phyloP scores from a whole-genome alignment of 2,888 invertebrate genomes.

The Lepidonotus clava region DNA sequence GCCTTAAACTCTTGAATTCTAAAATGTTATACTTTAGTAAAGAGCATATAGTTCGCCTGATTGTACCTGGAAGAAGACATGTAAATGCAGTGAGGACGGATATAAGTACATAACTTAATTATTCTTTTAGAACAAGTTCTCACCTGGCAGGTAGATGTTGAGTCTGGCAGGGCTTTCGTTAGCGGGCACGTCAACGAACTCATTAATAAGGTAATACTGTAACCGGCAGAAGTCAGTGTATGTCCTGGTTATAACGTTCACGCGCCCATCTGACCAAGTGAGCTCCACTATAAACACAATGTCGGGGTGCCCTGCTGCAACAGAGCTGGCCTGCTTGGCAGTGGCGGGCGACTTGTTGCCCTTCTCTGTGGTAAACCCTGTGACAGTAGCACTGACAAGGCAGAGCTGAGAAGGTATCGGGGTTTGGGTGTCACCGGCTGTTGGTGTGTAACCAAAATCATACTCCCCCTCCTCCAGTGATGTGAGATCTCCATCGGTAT shows the following conservation, averaged over 20 bases:
- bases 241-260: slow-evolving; percentile 18
- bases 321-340: not conserved
- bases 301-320: not conserved
- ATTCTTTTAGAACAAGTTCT: too few species aligned
- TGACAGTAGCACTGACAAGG: slow-evolving; percentile 18
- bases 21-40: too few species aligned
- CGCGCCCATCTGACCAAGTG: slow-evolving; percentile 23
- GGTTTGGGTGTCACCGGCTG: not conserved
- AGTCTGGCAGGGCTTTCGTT: slow-evolving; percentile 25
- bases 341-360: not conserved
- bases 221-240: slow-evolving; percentile 41
- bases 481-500: not conserved
- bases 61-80: too few species aligned
- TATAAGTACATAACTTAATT: too few species aligned
- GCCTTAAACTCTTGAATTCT: too few species aligned
- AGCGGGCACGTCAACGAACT: slow-evolving; percentile 24
- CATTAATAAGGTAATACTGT: slow-evolving; percentile 40
- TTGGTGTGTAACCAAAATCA: not conserved
- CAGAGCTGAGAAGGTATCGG: not conserved
- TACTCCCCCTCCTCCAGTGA: slow-evolving; percentile 35
- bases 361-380: slow-evolving; percentile 35
- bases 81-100: too few species aligned
- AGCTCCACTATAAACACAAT: slow-evolving; percentile 49
- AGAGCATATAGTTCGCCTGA: too few species aligned
- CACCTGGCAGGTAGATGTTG: slow-evolving; percentile 46